These are phyloP conservation scores for Tromatobia lineatoria DNA, from an alignment of 2,888 invertebrate genomes.

Conservation along the genomic window DNA sequence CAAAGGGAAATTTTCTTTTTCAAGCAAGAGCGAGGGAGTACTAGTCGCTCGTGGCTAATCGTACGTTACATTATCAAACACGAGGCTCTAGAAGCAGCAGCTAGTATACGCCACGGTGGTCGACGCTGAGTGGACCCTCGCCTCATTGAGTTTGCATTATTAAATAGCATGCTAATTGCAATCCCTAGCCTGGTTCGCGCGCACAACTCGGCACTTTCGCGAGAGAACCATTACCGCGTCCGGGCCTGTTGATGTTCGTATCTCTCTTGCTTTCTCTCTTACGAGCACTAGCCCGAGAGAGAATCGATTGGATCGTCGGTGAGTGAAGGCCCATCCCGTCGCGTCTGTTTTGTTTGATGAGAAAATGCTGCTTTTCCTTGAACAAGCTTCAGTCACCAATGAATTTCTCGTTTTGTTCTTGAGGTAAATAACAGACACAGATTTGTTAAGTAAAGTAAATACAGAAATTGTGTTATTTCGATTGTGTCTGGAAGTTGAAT, in stretches of 20 bases:
- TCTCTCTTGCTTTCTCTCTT: conserved; percentile 12
- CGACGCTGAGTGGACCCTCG: conserved; percentile 71
- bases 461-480: background rate
- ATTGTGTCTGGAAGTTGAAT: background rate
- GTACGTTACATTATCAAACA: conserved; percentile 77
- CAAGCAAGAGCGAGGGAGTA: conserved; percentile 18
- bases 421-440: background rate
- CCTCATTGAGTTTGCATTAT: conserved; percentile 80
- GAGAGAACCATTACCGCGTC: conserved; percentile 66
- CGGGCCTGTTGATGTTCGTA: conserved; percentile 54
- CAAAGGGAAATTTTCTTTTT: conserved; percentile 63
- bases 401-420: background rate
- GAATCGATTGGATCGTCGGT: conserved; percentile 47
- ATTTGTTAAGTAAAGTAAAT: background rate
- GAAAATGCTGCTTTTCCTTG: conserved; percentile 7
- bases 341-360: background rate
- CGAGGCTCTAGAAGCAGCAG: conserved; percentile 70
- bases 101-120: conserved; percentile 55
- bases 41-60: conserved; percentile 66
- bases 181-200: conserved; percentile 71
- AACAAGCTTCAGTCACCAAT: conserved; percentile 15
- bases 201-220: conserved; percentile 65
- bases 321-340: conserved; percentile 3
- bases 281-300: conserved; percentile 1
- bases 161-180: conserved; percentile 81